Evolutionary conservation across 1,140 invertebrate genomes (phyloP).

Genomic region (Eufriesea mexicana): DNA sequence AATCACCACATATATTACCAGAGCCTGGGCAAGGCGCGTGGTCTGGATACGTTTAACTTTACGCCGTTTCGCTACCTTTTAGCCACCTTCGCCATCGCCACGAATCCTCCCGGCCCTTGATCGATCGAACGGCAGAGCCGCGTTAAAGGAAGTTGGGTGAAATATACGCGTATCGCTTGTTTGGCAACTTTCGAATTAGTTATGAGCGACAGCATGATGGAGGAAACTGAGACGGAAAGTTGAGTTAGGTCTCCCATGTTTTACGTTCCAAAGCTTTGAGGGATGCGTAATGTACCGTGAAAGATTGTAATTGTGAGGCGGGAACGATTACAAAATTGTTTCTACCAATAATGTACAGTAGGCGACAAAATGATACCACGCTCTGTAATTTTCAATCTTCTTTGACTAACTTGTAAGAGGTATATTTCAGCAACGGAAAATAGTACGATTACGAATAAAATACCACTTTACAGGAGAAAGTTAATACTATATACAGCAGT

Average conservation of each 20-base stretch:
- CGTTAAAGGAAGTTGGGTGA: not conserved
- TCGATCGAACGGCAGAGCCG: not conserved
- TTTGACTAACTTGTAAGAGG: too few relatives aligned
- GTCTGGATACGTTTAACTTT: constrained; percentile 71
- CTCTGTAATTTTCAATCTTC: too few relatives aligned
- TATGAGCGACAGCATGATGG: not conserved
- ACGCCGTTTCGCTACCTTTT: constrained; percentile 65
- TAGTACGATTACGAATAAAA: too few relatives aligned
- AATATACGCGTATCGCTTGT: not conserved
- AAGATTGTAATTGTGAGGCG: too few relatives aligned
- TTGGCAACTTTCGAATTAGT: not conserved
- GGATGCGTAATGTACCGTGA: too few relatives aligned
- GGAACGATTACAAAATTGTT: too few relatives aligned
- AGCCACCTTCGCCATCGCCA: constrained; percentile 26
- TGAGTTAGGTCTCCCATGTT: too few relatives aligned
- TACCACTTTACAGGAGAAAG: not conserved
- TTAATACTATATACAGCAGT: too few relatives aligned
- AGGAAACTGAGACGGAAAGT: not conserved
- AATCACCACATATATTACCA: constrained; percentile 80
- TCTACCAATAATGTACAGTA: too few relatives aligned
- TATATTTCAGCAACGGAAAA: too few relatives aligned
- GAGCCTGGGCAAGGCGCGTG: constrained; percentile 63
- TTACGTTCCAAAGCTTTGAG: too few relatives aligned
- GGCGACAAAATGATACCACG: too few relatives aligned
- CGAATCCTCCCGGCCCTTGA: not conserved